Evolutionary conservation across 1,140 invertebrate genomes (phyloP), one percentile per base, ranked within the genome.

Genomic region (Trichogramma pretiosum): DNA sequence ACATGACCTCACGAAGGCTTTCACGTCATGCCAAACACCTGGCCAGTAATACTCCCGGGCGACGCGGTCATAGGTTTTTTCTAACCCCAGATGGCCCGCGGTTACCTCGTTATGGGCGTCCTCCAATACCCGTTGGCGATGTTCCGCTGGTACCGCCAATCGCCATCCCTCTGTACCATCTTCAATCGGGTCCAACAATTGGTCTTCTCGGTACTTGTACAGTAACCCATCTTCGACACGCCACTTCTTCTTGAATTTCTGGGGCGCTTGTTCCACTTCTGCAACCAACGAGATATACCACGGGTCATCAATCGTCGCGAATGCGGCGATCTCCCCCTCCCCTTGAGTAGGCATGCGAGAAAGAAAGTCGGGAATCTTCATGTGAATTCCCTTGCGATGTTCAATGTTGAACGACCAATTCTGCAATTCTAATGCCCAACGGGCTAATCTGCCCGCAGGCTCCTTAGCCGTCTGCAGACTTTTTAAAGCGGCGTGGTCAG

Each of bases 401-500:
- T 51, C 22, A 3, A 73, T 59, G 1, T 66, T 55, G 24, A 67
- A 69, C 47, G 60, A 48, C 56, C 61, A 65, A 24, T 59, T 54
- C n/a, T 60, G 56, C 10, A 72, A 38, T 19, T 56, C 49, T 16
- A 69, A n/a, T n/a, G n/a, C n/a, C n/a, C n/a, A n/a, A n/a, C n/a
- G n/a, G n/a, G n/a, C n/a, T n/a, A n/a, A n/a, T 5, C 62, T 42
- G 7, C 66, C 65, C 0, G 50, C 63, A 0, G 72, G 64, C 3
- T 67, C 63, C 54, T 71, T 75, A 0, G 73, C 50, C 1, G 54
- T 56, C 32, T 66, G 58, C 0, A 79, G 52, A 70, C 73, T 78
- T 38, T 55, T 59, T 4, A 79, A 50, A 0, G 71, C 57, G 50
- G 69, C 65, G 43, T 78, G 75, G n/a, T n/a, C n/a, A n/a, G n/a